Evolutionary conservation across 2,888 invertebrate species (phyloP), one percentile per base, ranked within the genome.

Genomic region (Gnatocerus cornutus): DNA sequence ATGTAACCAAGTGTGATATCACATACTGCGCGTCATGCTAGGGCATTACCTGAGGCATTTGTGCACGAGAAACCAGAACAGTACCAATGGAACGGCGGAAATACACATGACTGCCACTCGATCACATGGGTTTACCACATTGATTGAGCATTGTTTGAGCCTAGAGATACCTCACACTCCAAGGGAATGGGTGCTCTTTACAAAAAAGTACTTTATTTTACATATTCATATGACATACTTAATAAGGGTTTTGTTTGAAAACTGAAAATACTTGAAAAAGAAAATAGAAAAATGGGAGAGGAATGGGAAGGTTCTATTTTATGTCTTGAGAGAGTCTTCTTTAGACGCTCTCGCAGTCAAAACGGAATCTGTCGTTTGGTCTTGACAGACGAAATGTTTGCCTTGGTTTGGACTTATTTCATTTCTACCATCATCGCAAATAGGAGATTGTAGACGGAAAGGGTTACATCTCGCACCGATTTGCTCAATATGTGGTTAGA

Each of bases 1-100:
- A 81, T 81, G 81, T 81, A 82, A 79, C 79, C 73, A 81, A 74
- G 72, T 71, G 71, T 72, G 61, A 71, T 66, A 69, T 75, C 76
- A 78, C 76, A 78, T 77, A 75, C 74, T 81, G 79, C 82, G 81
- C 82, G 81, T 81, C 82, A 83, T 82, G 82, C 83, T 82, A 81
- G 80, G 81, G 81, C 81, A 83, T 83, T 83, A 83, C 83, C 83
- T 83, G 83, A 81, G 81, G 81, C 83, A 82, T 80, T 74, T 76
- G 80, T 79, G 77, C 77, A 79, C 75, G 81, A 81, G 81, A 79
- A 79, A 83, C 81, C 79, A 80, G 79, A 79, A 81, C 78, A 79
- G 80, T 78, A 79, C 80, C 82, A 82, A 81, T 81, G 82, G 81
- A 80, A 81, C 78, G 80, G 80, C 79, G 80, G 73, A 74, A 73